phyloP scores from a whole-genome alignment of 2,797 vertebrate species.

The Tolypeutes matacus region DNA sequence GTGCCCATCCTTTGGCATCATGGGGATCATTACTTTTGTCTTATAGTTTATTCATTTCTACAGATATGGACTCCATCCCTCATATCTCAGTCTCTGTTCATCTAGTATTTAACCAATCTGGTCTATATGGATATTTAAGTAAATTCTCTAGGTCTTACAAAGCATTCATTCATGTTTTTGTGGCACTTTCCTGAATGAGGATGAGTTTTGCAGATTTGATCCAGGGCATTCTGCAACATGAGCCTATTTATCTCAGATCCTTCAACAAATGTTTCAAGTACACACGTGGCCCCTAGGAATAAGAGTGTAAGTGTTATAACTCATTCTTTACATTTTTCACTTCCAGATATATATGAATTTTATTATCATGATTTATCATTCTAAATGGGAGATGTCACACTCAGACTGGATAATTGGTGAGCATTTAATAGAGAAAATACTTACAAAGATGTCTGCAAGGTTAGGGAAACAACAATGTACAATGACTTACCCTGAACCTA shows the following conservation, averaged over 20 bases:
- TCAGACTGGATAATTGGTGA: not conserved
- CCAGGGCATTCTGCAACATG: not conserved
- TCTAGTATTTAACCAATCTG: not conserved
- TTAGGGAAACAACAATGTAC: not conserved
- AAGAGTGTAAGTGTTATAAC: not conserved
- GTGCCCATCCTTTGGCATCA: not conserved
- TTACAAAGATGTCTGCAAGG: not conserved
- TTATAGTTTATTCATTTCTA: conserved; percentile 39
- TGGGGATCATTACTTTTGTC: not conserved
- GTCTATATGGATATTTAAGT: not conserved
- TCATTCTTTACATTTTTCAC: not conserved
- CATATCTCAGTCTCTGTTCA: not conserved
- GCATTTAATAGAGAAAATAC: not conserved
- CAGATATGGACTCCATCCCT: not conserved
- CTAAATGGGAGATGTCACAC: not conserved
- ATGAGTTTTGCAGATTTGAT: not conserved
- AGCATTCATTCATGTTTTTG: not conserved
- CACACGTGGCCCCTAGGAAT: not conserved
- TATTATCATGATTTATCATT: not conserved
- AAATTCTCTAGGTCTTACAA: not conserved
- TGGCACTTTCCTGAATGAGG: not conserved
- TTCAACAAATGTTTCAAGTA: not conserved
- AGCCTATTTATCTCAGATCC: not conserved
- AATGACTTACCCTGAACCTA: not conserved
- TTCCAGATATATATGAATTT: not conserved